Percentiles rank a stretch among this genome's conserved stretches.
Evolutionary conservation across 2,888 invertebrate genomes (phyloP).

Genomic region (Chydorus sphaericus): DNA sequence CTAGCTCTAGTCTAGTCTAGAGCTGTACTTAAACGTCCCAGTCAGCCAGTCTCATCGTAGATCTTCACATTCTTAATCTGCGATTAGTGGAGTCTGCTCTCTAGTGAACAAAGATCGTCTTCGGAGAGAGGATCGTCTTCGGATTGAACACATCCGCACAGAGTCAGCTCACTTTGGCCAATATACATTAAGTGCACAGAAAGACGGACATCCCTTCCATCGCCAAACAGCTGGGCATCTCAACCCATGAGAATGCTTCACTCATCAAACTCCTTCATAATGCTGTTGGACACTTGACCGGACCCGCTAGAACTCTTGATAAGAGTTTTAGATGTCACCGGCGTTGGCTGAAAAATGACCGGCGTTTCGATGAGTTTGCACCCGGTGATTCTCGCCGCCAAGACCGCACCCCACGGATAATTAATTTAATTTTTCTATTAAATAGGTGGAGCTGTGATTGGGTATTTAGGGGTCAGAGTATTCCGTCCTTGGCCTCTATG

Average conservation of each 20-base stretch:
- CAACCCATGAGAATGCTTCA: constrained; percentile 96
- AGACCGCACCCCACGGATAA: background rate
- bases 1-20: constrained; percentile 81
- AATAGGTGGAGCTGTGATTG: constrained; percentile 96
- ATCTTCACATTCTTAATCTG: too few relatives aligned
- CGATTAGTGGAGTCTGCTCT: too few relatives aligned
- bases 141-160: constrained; percentile 91
- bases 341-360: background rate
- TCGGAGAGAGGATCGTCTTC: constrained; percentile 75
- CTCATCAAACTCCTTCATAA: constrained; percentile 93
- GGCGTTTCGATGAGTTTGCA: background rate
- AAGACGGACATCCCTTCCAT: constrained; percentile 91
- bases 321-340: background rate
- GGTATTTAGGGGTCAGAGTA: constrained; percentile 83
- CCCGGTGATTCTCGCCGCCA: background rate
- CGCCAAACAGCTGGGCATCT: constrained; percentile 91
- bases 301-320: constrained; percentile 84
- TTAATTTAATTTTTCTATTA: constrained; percentile 21
- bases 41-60: constrained; percentile 77
- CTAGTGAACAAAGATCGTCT: constrained; percentile 67
- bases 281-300: constrained; percentile 85
- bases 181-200: constrained; percentile 89
- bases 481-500: constrained; percentile 93
- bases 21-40: constrained; percentile 89
- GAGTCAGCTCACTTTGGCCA: constrained; percentile 84